Evolutionary conservation across 2,113 vertebrate genomes (phyloP).

Genomic region (Heteronetta atricapilla): DNA sequence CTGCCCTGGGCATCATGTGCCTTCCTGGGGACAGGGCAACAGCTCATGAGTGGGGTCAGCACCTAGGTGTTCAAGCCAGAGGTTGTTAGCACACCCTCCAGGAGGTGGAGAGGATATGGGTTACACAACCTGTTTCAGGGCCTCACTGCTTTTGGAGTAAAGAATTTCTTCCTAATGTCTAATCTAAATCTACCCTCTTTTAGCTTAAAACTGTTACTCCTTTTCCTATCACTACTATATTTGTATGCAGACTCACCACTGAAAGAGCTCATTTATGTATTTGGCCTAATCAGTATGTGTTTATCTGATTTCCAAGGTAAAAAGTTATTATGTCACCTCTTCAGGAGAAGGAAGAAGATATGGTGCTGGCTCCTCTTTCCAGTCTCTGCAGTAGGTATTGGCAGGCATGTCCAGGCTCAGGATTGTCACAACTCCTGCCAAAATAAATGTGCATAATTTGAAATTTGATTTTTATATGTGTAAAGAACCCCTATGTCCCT

Average conservation of each 20-base stretch:
- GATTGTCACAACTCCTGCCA: neutral
- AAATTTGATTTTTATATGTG: neutral
- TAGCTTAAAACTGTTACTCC: no score
- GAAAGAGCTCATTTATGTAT: neutral
- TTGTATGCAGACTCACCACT: neutral
- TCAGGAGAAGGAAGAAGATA: neutral
- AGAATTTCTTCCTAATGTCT: no score
- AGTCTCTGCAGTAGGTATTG: neutral
- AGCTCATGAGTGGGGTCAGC: neutral
- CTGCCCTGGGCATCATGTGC: neutral
- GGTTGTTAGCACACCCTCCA: neutral
- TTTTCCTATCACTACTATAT: neutral
- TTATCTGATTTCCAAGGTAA: neutral
- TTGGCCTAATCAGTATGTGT: neutral
- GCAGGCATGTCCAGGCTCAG: neutral
- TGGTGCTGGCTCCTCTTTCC: neutral
- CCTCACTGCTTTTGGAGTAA: no score
- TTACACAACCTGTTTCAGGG: no score
- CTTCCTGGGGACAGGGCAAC: neutral
- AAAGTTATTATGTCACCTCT: neutral
- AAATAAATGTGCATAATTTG: neutral
- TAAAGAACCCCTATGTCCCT: neutral
- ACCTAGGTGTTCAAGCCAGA: neutral
- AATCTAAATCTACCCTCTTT: no score
- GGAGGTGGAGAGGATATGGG: neutral